Percentiles rank a stretch among this genome's conserved stretches.
These are phyloP conservation scores for Merodon equestris DNA, from an alignment of 2,888 invertebrate genomes.

Conservation along the genomic window DNA sequence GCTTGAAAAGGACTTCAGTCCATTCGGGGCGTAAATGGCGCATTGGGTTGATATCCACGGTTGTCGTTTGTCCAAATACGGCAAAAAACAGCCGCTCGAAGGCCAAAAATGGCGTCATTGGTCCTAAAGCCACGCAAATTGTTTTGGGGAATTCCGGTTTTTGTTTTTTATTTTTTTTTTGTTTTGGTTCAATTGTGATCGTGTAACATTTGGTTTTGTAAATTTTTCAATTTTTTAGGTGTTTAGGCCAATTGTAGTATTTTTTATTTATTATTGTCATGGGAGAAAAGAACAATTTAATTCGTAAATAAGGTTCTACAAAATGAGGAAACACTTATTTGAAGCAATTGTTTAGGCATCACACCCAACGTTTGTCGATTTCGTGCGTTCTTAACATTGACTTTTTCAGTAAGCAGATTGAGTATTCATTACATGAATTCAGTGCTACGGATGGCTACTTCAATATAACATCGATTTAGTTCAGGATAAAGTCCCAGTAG, in stretches of 20 bases:
- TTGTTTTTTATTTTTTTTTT: no score
- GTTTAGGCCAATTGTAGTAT: constrained; percentile 29
- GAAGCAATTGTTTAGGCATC: constrained; percentile 52
- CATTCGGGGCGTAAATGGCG: constrained; percentile 86
- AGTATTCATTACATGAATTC: constrained; percentile 20
- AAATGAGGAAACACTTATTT: constrained; percentile 46
- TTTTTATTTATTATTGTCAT: constrained; percentile 19
- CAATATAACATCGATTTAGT: constrained; percentile 49
- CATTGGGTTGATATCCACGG: constrained; percentile 89
- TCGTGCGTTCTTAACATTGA: constrained; percentile 45
- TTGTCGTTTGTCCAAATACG: constrained; percentile 95
- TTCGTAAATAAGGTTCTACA: constrained; percentile 39
- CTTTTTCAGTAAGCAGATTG: neutral
- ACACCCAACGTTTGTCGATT: constrained; percentile 45
- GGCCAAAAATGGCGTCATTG: constrained; percentile 92
- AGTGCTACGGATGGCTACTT: neutral
- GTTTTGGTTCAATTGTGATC: constrained; percentile 3
- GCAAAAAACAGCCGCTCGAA: constrained; percentile 99
- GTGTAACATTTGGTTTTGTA: constrained; percentile 17
- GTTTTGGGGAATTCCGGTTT: no score
- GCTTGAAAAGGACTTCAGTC: constrained; percentile 92
- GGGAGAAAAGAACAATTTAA: constrained; percentile 62
- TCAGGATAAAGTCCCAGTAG: constrained; percentile 28
- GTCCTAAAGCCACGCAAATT: constrained; percentile 73
- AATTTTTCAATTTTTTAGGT: constrained; percentile 11